These are phyloP conservation scores for Erithacus rubecula DNA, from an alignment of 2,797 vertebrate species.

Conservation along the genomic window DNA sequence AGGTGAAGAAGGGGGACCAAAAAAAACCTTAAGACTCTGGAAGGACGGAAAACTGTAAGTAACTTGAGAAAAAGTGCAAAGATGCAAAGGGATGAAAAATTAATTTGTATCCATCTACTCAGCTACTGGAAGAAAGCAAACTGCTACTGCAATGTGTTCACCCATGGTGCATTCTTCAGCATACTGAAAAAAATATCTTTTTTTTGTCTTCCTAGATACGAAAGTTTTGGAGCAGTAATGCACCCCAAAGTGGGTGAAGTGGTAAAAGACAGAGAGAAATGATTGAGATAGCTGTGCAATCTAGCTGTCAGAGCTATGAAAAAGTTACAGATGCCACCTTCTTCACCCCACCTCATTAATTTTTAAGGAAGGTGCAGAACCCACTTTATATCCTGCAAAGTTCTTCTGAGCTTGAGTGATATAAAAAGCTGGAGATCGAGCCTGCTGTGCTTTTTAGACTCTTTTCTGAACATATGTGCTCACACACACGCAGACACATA, in stretches of 20 bases:
- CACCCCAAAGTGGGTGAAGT: neutral
- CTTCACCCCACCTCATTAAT: neutral
- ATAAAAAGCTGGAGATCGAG: slow-evolving; percentile 26
- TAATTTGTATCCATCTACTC: neutral
- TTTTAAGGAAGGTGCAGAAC: neutral
- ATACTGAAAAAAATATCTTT: neutral
- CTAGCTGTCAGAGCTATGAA: neutral
- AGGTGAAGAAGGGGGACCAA: neutral
- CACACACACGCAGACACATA: neutral
- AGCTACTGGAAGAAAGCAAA: neutral
- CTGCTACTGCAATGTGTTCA: neutral
- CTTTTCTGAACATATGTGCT: neutral
- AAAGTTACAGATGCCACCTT: neutral
- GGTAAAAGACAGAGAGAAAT: neutral
- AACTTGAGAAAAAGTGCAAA: neutral
- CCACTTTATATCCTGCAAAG: neutral
- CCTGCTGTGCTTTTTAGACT: slow-evolving; percentile 53
- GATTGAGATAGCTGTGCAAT: neutral
- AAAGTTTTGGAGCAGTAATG: neutral
- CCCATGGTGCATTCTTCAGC: neutral
- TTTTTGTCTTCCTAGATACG: neutral
- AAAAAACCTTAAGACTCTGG: neutral
- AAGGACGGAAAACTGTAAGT: neutral
- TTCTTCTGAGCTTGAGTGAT: neutral
- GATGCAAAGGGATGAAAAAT: neutral